Base-by-base conservation (phyloP, 2,888 invertebrate species). In the Caenorhabditis sulstoni region DNA sequence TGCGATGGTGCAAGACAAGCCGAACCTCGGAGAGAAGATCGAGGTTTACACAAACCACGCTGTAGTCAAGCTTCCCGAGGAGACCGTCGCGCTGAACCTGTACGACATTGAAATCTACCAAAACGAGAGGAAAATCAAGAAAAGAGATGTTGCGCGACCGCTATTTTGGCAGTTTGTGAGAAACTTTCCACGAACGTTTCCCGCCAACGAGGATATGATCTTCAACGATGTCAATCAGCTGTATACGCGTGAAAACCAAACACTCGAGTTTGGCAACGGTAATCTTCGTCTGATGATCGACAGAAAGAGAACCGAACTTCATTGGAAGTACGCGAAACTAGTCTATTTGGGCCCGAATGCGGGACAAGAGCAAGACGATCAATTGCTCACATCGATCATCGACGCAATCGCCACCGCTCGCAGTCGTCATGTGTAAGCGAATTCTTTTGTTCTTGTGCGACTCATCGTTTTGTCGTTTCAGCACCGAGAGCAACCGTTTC, bases 321-420 rank as follows among this genome's bases (percentile, higher is more conserved):
- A 29, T 7, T 29, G 29, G 29, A 29, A 29, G 29, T 29, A 29
- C 29, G 29, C 7, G 29, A 7, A 7, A 5, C 29, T 7, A 3
- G 29, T 7, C 29, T 29, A 29, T 7, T 5, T 29, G 3, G 29
- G 29, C 3, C 3, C 7, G 29, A 7, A 29, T 7, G 29, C 7
- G 29, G 7, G 7, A 7, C 4, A 87, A 95, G 0, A 96, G 96
- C 49, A 49, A 20, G 3, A 20, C 9, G 20, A 7, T 5, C 11
- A 20, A 22, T 8, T 49, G 1, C 1, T 52, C 1, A 14, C 3
- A 1, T 29, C 52, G 3, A 23, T 52, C n/a, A 23, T 29, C 14
- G 23, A 52, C n/a, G 52, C 52, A 1, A 52, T 52, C 29, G 29
- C 29, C 8, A 52, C 52, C 1, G 14, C 23, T 11, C 52, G 52